Evolutionary conservation across 2,888 invertebrate genomes (phyloP).

Genomic region (Himalopsyche japonica): DNA sequence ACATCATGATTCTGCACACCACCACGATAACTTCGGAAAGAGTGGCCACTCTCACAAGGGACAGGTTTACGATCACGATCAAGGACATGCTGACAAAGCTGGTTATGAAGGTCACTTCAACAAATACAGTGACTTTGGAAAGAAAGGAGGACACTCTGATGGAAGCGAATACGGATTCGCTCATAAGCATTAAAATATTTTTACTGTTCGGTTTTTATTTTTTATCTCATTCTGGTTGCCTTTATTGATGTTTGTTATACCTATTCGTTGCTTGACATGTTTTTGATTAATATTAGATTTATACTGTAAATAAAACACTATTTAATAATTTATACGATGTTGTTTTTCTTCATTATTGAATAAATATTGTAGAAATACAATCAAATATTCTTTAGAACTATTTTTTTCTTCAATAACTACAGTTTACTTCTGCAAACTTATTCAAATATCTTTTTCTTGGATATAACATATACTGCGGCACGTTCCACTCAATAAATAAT

Average conservation of each 20-base stretch:
- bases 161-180: slow-evolving; percentile 56
- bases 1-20: slow-evolving; percentile 57
- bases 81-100: slow-evolving; percentile 61
- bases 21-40: slow-evolving; percentile 59
- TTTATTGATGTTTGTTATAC: not conserved
- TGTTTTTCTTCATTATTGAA: not conserved
- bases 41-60: slow-evolving; percentile 64
- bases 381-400: too few relatives aligned
- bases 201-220: not conserved
- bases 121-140: slow-evolving; percentile 59
- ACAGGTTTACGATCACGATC: slow-evolving; percentile 56
- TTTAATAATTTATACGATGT: not conserved
- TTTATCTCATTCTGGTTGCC: not conserved
- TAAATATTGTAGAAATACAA: too few relatives aligned
- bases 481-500: too few relatives aligned
- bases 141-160: slow-evolving; percentile 56
- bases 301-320: not conserved
- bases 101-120: slow-evolving; percentile 61
- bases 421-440: too few relatives aligned
- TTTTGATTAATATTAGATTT: not conserved
- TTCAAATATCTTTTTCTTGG: too few relatives aligned
- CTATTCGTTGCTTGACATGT: not conserved
- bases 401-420: too few relatives aligned
- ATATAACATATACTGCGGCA: not conserved
- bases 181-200: slow-evolving; percentile 43